Conservation (phyloP, 1,140 invertebrate genomes). For the Kradibia gibbosae region DNA sequence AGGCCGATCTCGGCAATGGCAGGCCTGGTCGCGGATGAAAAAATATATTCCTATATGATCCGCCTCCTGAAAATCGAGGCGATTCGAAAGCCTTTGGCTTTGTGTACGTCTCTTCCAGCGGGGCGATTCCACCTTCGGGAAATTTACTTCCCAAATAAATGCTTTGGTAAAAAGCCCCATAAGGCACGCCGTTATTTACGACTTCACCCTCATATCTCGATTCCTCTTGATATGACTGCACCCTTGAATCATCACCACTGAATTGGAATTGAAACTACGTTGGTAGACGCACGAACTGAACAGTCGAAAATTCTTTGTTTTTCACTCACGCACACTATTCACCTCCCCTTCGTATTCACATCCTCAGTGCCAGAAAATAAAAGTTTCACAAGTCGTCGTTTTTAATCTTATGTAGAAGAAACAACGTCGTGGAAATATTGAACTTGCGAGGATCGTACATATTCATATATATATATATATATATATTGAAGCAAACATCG, state of each 20-base stretch:
- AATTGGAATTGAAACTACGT: background rate
- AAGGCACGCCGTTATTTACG: background rate
- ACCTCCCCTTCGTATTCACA: no score
- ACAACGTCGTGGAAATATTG: no score
- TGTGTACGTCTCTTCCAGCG: background rate
- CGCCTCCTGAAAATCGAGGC: background rate
- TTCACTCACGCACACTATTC: no score
- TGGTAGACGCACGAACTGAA: background rate
- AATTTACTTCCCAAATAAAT: conserved; percentile 29
- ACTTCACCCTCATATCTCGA: background rate
- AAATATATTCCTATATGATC: background rate
- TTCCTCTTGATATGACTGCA: background rate
- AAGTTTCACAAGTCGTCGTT: no score
- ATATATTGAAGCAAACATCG: no score
- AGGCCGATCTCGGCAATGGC: no score
- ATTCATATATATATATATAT: no score
- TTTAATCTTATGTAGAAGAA: no score
- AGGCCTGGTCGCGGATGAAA: background rate
- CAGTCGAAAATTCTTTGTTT: background rate
- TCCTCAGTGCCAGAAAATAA: no score
- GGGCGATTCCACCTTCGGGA: background rate
- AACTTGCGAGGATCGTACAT: no score
- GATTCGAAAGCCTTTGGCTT: background rate
- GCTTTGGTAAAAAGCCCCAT: background rate
- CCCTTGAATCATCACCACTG: conserved; percentile 9